A percentile compares a stretch with the other conserved stretches of the same genome.
phyloP scores from a whole-genome alignment of 2,888 invertebrate genomes.

The Lasiommata megera region DNA sequence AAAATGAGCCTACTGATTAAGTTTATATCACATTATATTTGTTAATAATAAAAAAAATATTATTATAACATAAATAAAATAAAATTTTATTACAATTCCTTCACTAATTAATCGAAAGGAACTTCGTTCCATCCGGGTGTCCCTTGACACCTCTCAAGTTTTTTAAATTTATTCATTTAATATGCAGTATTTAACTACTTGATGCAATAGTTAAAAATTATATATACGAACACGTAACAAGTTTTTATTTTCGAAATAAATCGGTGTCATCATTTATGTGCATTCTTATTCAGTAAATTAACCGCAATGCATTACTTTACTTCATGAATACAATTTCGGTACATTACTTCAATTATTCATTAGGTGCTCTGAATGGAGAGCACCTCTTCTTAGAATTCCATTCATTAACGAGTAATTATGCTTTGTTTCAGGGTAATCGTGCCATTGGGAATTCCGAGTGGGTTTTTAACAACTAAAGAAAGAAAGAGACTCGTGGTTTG shows the following conservation, averaged over 20 bases:
- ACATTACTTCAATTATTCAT: slow-evolving; percentile 30
- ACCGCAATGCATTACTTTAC: background rate
- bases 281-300: slow-evolving; percentile 4
- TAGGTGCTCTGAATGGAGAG: slow-evolving; percentile 14
- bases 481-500: slow-evolving; percentile 37
- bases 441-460: slow-evolving; percentile 48
- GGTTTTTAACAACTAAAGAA: slow-evolving; percentile 40
- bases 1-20: too few species aligned
- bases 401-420: slow-evolving; percentile 25
- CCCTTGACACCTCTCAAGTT: too few species aligned
- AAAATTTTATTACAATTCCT: too few species aligned
- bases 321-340: background rate
- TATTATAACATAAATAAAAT: too few species aligned
- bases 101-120: too few species aligned
- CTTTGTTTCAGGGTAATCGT: slow-evolving; percentile 62
- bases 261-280: too few species aligned
- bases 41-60: too few species aligned
- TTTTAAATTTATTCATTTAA: background rate
- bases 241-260: background rate
- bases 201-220: background rate
- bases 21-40: too few species aligned
- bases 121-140: too few species aligned
- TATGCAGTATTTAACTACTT: background rate
- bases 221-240: too few species aligned
- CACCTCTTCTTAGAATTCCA: slow-evolving; percentile 21